Percentiles rank a stretch among this genome's conserved stretches.
These are phyloP conservation scores for Neodiprion virginianus DNA, from an alignment of 1,140 invertebrate genomes.

Conservation along the genomic window DNA sequence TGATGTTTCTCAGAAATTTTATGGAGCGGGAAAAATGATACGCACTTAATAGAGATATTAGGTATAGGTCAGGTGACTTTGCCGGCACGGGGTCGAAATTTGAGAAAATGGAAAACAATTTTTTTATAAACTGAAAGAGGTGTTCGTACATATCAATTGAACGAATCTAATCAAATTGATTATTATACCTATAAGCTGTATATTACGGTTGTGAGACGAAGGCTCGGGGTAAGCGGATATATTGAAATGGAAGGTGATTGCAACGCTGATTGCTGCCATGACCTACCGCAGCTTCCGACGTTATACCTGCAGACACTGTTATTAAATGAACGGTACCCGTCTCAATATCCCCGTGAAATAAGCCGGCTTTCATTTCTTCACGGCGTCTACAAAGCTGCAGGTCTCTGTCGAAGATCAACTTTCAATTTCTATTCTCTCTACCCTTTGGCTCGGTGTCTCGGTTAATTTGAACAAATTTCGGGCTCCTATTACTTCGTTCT, in stretches of 20 bases:
- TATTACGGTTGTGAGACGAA: too few relatives aligned
- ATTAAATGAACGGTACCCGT: constrained; percentile 2
- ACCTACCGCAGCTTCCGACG: constrained; percentile 3
- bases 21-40: not conserved
- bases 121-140: not conserved
- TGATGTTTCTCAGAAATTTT: not conserved
- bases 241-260: constrained; percentile 2
- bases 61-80: constrained; percentile 16
- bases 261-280: not conserved
- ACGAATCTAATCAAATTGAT: not conserved
- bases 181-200: not conserved
- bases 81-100: constrained; percentile 11
- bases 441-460: not conserved
- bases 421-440: too few relatives aligned
- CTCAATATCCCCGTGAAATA: constrained; percentile 5
- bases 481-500: too few relatives aligned
- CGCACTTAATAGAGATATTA: not conserved
- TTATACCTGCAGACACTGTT: not conserved
- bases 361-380: constrained; percentile 5
- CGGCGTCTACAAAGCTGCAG: not conserved
- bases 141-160: not conserved
- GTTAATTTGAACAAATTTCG: not conserved
- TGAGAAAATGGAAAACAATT: not conserved
- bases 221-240: not conserved
- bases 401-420: not conserved